A percentile compares a stretch with the other conserved stretches of the same genome.
Evolutionary conservation across 2,888 invertebrate genomes (phyloP).

Genomic region (Nomada fucata): DNA sequence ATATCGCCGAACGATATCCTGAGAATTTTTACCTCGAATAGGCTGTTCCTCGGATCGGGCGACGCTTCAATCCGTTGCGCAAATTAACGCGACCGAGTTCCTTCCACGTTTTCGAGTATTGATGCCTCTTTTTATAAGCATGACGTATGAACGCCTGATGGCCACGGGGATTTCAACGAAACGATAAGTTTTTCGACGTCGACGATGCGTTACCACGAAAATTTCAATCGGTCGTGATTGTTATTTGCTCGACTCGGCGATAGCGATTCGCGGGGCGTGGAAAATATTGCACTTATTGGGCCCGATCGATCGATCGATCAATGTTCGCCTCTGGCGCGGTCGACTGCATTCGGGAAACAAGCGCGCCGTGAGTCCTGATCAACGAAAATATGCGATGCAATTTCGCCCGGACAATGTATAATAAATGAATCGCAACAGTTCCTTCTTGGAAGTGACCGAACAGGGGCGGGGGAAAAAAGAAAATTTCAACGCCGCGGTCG

Average conservation of each 20-base stretch:
- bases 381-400: conserved; percentile 50
- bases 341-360: conserved; percentile 29
- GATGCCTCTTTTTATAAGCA: not conserved
- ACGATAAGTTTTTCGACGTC: not conserved
- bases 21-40: not conserved
- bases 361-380: conserved; percentile 52
- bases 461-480: not conserved
- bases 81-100: not conserved
- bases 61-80: not conserved
- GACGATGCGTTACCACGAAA: not conserved
- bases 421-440: conserved; percentile 50
- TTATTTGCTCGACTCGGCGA: not conserved
- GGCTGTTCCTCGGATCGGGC: not conserved
- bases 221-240: not conserved
- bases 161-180: not conserved
- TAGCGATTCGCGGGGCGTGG: conserved; percentile 1
- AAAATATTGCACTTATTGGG: conserved; percentile 10
- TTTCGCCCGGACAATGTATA: conserved; percentile 50
- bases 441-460: conserved; percentile 19
- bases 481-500: not conserved
- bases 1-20: not conserved
- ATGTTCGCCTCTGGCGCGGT: conserved; percentile 6
- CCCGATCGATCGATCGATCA: conserved; percentile 21
- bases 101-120: not conserved
- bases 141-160: not conserved